Conservation (phyloP, 2,113 vertebrate genomes). For the Pluvialis apricaria region DNA sequence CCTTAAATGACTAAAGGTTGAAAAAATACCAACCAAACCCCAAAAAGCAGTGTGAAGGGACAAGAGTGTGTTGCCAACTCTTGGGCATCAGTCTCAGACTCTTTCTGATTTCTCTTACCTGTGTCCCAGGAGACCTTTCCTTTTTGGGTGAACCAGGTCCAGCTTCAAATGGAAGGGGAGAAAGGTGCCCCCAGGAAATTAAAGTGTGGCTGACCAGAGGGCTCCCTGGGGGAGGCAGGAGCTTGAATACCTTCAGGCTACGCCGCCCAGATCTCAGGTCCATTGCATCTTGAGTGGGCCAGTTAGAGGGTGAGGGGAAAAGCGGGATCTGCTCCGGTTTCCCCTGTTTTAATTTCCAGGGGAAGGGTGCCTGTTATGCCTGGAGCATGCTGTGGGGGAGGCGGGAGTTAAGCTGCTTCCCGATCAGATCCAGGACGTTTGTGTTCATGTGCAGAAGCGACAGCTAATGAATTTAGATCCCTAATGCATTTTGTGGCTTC, state of each 20-base stretch:
- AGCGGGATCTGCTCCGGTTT: background rate
- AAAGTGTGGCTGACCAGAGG: background rate
- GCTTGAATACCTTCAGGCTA: background rate
- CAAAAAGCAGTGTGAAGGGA: background rate
- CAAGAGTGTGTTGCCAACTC: background rate
- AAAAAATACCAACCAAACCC: background rate
- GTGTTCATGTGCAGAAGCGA: background rate
- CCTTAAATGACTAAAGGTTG: background rate
- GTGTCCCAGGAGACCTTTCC: background rate
- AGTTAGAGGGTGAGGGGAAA: background rate
- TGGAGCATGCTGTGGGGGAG: background rate
- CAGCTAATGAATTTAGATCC: conserved; percentile 25
- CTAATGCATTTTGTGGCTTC: conserved; percentile 30
- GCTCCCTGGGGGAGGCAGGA: background rate
- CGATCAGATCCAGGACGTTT: background rate
- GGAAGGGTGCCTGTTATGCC: background rate
- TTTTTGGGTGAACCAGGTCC: background rate
- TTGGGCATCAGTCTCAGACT: background rate
- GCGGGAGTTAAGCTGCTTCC: background rate
- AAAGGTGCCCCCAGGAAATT: background rate
- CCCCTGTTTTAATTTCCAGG: background rate
- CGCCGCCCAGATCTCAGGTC: background rate
- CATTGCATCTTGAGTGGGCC: background rate
- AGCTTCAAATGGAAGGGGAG: background rate
- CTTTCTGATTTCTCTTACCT: background rate